A percentile compares a stretch with the other conserved stretches of the same genome.
Evolutionary conservation across 2,888 invertebrate genomes (phyloP).

Genomic region (Tetramorium bicarinatum): DNA sequence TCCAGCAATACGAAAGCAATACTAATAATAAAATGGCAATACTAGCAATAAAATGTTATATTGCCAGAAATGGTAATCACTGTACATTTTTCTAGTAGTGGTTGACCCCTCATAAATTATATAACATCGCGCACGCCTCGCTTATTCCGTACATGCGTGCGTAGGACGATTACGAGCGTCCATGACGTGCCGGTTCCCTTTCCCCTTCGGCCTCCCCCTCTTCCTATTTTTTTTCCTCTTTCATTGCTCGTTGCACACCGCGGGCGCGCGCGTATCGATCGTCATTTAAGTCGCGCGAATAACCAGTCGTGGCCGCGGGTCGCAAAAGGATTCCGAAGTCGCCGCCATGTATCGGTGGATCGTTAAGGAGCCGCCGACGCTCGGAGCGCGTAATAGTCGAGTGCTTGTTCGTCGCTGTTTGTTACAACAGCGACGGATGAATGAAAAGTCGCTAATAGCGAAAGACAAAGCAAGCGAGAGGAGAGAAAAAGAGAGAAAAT

Average conservation of each 20-base stretch:
- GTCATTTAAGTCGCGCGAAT: constrained; percentile 35
- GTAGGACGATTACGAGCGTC: constrained; percentile 40
- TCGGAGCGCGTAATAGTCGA: neutral
- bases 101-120: too few relatives aligned
- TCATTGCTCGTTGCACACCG: constrained; percentile 31
- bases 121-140: constrained; percentile 1
- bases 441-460: constrained; percentile 65
- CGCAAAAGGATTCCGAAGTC: constrained; percentile 9
- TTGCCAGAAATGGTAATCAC: too few relatives aligned
- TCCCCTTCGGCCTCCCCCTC: neutral
- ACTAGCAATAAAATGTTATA: too few relatives aligned
- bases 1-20: too few relatives aligned
- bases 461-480: constrained; percentile 18
- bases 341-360: neutral
- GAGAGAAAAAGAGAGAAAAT: neutral
- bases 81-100: too few relatives aligned
- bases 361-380: constrained; percentile 24
- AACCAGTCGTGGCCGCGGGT: constrained; percentile 9
- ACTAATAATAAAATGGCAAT: too few relatives aligned
- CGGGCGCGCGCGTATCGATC: constrained; percentile 40
- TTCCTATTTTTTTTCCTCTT: neutral
- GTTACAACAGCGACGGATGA: constrained; percentile 61
- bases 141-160: constrained; percentile 35
- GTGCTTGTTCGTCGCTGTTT: neutral
- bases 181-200: constrained; percentile 24